These are phyloP conservation scores for Hirundo rustica DNA, from an alignment of 2,797 vertebrate genomes.

Conservation along the genomic window DNA sequence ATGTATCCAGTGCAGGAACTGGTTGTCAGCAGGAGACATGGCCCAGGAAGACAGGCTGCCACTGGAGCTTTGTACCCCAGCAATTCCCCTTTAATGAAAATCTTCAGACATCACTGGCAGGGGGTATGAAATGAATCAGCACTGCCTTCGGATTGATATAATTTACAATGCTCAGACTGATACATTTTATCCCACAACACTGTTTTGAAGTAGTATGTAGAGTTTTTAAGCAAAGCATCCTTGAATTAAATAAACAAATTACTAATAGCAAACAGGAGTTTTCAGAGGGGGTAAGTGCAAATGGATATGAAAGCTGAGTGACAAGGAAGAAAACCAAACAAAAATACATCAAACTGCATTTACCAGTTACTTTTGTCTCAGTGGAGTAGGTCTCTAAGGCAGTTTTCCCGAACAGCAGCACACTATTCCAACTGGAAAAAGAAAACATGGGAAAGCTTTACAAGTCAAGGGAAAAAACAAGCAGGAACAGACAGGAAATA, in stretches of 20 bases:
- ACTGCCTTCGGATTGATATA: neutral
- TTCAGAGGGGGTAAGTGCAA: neutral
- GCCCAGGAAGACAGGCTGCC: neutral
- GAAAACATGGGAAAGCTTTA: conserved; percentile 19
- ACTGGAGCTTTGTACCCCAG: neutral
- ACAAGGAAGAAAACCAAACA: neutral
- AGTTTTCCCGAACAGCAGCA: neutral
- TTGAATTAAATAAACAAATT: conserved; percentile 19
- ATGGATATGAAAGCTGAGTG: neutral
- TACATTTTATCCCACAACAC: neutral
- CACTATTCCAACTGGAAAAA: neutral
- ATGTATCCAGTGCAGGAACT: neutral
- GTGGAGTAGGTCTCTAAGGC: neutral
- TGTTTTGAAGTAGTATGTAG: neutral
- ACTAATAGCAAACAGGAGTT: neutral
- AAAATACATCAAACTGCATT: neutral
- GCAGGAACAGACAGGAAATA: neutral
- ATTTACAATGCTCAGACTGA: neutral
- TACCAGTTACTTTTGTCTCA: neutral
- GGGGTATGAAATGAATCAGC: neutral
- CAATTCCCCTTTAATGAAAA: neutral
- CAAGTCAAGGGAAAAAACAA: conserved; percentile 19
- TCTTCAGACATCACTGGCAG: neutral
- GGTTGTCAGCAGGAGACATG: neutral
- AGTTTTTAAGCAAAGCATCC: neutral